Evolutionary conservation across 1,140 invertebrate species (phyloP), one percentile per base, ranked within the genome.

Genomic region (Drosophila kurseongensis): DNA sequence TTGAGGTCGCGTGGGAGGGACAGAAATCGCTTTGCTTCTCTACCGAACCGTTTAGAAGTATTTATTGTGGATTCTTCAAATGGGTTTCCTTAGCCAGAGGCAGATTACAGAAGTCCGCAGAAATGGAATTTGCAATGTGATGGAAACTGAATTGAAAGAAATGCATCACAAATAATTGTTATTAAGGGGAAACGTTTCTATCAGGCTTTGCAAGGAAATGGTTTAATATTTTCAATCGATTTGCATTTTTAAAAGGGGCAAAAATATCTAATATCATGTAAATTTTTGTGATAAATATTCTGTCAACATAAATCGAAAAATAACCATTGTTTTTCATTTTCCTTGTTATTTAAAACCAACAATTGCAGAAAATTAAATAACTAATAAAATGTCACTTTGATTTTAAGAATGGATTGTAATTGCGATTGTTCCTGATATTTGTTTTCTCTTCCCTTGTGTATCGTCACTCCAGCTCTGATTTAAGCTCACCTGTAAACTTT

Each of bases 11-110:
- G 16, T n/a, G 27, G 55, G 16, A 35, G 18, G 4, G 36, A 45
- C 35, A 69, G 60, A 75, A 75, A 80, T 65, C 60, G 75, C 75
- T 74, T 62, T 75, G 57, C 41, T 66, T 76, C 48, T 63, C 61
- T 50, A 51, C 42, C 51, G 40, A 67, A 67, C 47, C 57, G 51
- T 61, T 60, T 45, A 51, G 47, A 57, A 63, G 44, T 44, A 57
- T 60, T 81, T 73, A 68, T 68, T 80, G 57, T 63, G 41, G 47
- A 63, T 57, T 68, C 41, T 27, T 56, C 16, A 48, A 63, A 68
- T 63, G 56, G 41, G 48, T 8, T 60, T 60, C 52, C 16, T 8
- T 8, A 12, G 27, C 7, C 48, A 32, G 55, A 23, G 44, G 35
- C 42, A 18, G 14, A 40, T 35, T n/a, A 9, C 9, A 18, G 40